Conservation (phyloP, 2,888 invertebrate genomes). For the Drosophila cognata region DNA sequence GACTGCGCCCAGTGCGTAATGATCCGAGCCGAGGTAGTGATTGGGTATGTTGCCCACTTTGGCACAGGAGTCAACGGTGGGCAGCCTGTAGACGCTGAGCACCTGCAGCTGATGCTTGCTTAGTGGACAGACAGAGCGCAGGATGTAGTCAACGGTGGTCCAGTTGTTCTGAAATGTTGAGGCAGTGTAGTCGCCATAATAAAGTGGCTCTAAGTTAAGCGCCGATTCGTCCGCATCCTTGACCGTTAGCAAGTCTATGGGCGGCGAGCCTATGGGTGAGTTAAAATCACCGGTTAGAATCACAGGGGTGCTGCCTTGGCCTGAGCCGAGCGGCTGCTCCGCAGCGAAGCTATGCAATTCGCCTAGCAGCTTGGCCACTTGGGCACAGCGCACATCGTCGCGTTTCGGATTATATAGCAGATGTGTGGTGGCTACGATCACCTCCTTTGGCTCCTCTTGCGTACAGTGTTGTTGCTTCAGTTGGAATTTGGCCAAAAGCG, state of each 20-base stretch:
- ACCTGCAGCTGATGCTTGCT: slow-evolving; percentile 83
- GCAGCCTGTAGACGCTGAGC: slow-evolving; percentile 88
- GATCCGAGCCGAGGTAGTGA: slow-evolving; percentile 91
- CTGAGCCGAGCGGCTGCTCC: slow-evolving; percentile 43
- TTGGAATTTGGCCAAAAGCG: slow-evolving; percentile 90
- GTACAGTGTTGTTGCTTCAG: slow-evolving; percentile 82
- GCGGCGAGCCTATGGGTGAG: slow-evolving; percentile 55
- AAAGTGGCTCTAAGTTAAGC: slow-evolving; percentile 55
- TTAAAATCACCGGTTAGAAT: slow-evolving; percentile 97
- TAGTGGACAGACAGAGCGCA: slow-evolving; percentile 86
- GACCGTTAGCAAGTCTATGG: slow-evolving; percentile 77
- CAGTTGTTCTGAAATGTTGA: slow-evolving; percentile 92
- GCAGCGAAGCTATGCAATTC: slow-evolving; percentile 92
- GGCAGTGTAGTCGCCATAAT: slow-evolving; percentile 56
- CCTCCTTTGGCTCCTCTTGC: slow-evolving; percentile 83
- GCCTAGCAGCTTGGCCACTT: slow-evolving; percentile 92
- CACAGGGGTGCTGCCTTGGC: slow-evolving; percentile 87
- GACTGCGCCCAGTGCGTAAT: slow-evolving; percentile 91
- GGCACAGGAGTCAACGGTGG: slow-evolving; percentile 87
- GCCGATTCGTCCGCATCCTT: background rate
- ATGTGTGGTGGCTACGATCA: slow-evolving; percentile 97
- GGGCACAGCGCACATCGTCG: slow-evolving; percentile 95
- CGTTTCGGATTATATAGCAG: slow-evolving; percentile 95
- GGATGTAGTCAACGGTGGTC: slow-evolving; percentile 96
- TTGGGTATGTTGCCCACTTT: slow-evolving; percentile 90